Evolutionary conservation across 2,888 invertebrate genomes (phyloP).

Genomic region (Heliconius erato): DNA sequence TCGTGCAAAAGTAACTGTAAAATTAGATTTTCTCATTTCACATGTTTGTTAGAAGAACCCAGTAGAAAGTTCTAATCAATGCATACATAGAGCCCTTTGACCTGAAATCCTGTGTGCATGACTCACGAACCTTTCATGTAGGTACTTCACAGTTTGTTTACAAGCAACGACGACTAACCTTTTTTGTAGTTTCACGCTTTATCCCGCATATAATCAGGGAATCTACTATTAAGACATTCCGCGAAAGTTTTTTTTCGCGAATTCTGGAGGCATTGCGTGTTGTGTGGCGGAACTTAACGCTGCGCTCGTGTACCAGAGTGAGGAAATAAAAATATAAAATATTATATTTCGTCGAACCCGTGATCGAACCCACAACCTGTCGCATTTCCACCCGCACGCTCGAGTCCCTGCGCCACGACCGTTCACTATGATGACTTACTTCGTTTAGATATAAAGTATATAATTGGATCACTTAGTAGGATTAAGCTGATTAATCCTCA

Average conservation of each 20-base stretch:
- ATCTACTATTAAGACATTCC: no score
- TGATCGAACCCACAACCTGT: no score
- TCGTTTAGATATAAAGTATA: conserved; percentile 1
- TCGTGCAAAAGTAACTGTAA: not conserved
- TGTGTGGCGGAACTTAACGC: no score
- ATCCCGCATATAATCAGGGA: no score
- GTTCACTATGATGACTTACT: not conserved
- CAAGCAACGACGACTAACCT: conserved; percentile 7
- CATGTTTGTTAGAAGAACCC: conserved; percentile 27
- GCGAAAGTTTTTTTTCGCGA: no score
- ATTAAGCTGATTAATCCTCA: conserved; percentile 20
- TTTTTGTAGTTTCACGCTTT: no score
- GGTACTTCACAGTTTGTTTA: not conserved
- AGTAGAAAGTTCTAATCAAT: conserved; percentile 44
- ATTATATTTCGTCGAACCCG: no score
- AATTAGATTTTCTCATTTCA: conserved; percentile 22
- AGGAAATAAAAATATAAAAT: no score
- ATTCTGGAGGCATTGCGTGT: no score
- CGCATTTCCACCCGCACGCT: no score
- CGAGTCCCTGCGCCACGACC: no score
- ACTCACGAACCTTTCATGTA: conserved; percentile 60
- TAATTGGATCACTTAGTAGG: conserved; percentile 23
- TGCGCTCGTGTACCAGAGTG: no score
- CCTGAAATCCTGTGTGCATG: conserved; percentile 64
- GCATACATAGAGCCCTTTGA: conserved; percentile 67